Conservation (phyloP, 2,888 invertebrate genomes). For the Coleophora flavipennella region DNA sequence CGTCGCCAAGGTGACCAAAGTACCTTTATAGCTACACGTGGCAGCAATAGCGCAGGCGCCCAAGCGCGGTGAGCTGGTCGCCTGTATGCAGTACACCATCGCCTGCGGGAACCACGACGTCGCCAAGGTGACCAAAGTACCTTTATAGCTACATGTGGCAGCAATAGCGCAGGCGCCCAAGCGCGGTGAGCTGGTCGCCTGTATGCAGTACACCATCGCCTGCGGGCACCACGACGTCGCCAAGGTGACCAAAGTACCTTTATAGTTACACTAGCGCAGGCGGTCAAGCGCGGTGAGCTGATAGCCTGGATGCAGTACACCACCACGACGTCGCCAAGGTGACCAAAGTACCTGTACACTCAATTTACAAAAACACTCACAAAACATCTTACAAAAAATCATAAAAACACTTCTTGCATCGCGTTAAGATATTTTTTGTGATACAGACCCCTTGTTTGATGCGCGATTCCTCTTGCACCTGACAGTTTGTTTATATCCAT, state of each 20-base stretch:
- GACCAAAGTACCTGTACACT: background rate
- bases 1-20: conserved; percentile 70
- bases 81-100: conserved; percentile 93
- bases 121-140: conserved; percentile 54
- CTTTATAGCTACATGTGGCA: conserved; percentile 80
- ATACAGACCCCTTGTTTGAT: too few species aligned
- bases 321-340: conserved; percentile 76
- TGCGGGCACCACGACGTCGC: conserved; percentile 84
- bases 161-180: conserved; percentile 89
- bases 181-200: conserved; percentile 86
- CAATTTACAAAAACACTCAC: too few species aligned
- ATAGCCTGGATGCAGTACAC: conserved; percentile 95
- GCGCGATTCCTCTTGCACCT: too few species aligned
- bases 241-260: conserved; percentile 33
- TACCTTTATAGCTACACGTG: conserved; percentile 78
- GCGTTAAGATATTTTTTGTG: too few species aligned
- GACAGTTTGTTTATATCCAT: too few species aligned
- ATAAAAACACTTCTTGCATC: too few species aligned
- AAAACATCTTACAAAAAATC: too few species aligned
- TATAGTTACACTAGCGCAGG: conserved; percentile 85
- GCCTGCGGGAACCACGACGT: conserved; percentile 84
- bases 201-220: conserved; percentile 91
- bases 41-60: conserved; percentile 89
- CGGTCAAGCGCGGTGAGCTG: conserved; percentile 84
- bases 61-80: conserved; percentile 83